Evolutionary conservation across 2,888 invertebrate genomes (phyloP).

Genomic region (Julus scandinavius): DNA sequence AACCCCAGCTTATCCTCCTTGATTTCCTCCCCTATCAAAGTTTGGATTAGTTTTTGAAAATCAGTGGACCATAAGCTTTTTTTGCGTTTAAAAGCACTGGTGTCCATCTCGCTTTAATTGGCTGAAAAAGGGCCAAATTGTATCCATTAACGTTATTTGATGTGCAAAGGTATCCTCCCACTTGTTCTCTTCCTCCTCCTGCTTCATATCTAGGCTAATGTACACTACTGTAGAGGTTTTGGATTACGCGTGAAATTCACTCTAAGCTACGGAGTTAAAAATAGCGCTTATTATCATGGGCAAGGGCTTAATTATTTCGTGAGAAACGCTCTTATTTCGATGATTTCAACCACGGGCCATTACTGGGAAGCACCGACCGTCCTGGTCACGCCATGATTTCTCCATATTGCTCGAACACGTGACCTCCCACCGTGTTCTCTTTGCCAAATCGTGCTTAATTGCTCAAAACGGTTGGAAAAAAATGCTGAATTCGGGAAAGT

Average conservation of each 20-base stretch:
- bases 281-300: not conserved
- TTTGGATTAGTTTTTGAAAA: no score
- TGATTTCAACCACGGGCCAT: not conserved
- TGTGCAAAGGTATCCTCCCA: no score
- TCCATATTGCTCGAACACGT: not conserved
- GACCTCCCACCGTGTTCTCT: not conserved
- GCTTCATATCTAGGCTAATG: no score
- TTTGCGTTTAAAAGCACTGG: no score
- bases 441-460: not conserved
- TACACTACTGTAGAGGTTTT: not conserved
- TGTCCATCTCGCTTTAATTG: no score
- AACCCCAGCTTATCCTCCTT: no score
- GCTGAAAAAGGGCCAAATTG: no score
- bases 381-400: slow-evolving; percentile 23
- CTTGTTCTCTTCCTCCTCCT: no score
- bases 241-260: not conserved
- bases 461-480: not conserved
- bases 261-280: not conserved
- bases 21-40: no score
- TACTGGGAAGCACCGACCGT: not conserved
- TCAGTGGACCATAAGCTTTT: no score
- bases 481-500: not conserved
- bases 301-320: not conserved
- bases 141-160: no score
- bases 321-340: not conserved